A percentile compares a stretch with the other conserved stretches of the same genome.
Evolutionary conservation across 53 echinoderm and acorn worm species (phyloP).

Genomic region (Luidia sarsii): DNA sequence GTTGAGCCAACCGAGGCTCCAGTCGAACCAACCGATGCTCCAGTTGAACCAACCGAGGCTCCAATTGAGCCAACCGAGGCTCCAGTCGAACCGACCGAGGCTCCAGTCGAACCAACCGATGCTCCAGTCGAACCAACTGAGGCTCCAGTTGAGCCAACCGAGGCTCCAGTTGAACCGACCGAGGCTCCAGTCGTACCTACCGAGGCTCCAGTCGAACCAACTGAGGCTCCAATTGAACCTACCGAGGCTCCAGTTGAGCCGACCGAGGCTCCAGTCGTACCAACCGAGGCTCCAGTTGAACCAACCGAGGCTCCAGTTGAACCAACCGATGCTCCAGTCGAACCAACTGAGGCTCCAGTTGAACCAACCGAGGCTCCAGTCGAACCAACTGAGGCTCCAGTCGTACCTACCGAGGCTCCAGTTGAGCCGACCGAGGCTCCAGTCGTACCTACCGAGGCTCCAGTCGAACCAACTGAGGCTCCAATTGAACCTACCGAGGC

Average conservation of each 20-base stretch:
- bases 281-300: not conserved
- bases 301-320: not conserved
- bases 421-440: not conserved
- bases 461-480: conserved; percentile 5
- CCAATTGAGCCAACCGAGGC: conserved; percentile 3
- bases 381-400: not conserved
- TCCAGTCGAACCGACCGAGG: not conserved
- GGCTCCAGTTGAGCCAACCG: not conserved
- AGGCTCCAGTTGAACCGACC: conserved; percentile 5
- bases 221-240: conserved; percentile 1
- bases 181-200: not conserved
- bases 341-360: not conserved
- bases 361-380: not conserved
- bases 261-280: not conserved
- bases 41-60: not conserved
- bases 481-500: not conserved
- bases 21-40: conserved; percentile 1
- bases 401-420: not conserved
- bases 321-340: not conserved
- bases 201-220: conserved; percentile 5
- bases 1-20: not conserved
- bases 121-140: conserved; percentile 3
- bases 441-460: not conserved
- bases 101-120: not conserved
- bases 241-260: not conserved